A percentile compares a stretch with the other conserved stretches of the same genome.
These are phyloP conservation scores for Thelaira solivaga DNA, from an alignment of 2,888 invertebrate species.

Conservation along the genomic window DNA sequence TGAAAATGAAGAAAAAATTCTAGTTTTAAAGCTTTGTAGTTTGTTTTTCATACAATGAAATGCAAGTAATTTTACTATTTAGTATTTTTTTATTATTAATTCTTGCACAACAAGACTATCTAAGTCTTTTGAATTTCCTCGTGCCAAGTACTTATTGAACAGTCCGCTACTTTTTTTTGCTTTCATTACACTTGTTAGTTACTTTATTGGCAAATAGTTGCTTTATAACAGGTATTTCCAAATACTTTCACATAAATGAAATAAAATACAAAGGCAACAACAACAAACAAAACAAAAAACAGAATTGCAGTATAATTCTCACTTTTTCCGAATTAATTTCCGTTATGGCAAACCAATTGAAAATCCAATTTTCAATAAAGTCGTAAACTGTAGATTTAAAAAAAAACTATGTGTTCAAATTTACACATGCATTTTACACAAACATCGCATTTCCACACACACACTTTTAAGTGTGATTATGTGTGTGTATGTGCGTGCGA, in stretches of 20 bases:
- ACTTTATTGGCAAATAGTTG: slow-evolving; percentile 12
- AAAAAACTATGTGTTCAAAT: background rate
- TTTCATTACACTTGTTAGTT: background rate
- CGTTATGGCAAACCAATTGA: slow-evolving; percentile 75
- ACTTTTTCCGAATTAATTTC: slow-evolving; percentile 74
- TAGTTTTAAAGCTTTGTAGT: no score
- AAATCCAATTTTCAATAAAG: slow-evolving; percentile 75
- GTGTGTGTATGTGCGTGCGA: background rate
- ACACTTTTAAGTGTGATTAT: background rate
- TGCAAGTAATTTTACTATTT: no score
- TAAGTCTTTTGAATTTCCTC: no score
- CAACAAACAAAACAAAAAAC: slow-evolving; percentile 67
- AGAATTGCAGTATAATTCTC: slow-evolving; percentile 61
- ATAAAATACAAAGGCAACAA: slow-evolving; percentile 9
- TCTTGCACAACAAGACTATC: no score
- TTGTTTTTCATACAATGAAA: no score
- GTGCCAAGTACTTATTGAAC: background rate
- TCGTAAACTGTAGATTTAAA: slow-evolving; percentile 40
- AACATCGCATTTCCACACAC: background rate
- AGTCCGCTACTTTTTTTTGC: no score
- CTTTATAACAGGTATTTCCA: slow-evolving; percentile 31
- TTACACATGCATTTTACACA: background rate
- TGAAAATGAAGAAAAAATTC: no score
- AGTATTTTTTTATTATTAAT: no score
- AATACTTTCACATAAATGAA: slow-evolving; percentile 17